phyloP scores from a whole-genome alignment of 2,797 vertebrate genomes.

The Arremon aurantiirostris region DNA sequence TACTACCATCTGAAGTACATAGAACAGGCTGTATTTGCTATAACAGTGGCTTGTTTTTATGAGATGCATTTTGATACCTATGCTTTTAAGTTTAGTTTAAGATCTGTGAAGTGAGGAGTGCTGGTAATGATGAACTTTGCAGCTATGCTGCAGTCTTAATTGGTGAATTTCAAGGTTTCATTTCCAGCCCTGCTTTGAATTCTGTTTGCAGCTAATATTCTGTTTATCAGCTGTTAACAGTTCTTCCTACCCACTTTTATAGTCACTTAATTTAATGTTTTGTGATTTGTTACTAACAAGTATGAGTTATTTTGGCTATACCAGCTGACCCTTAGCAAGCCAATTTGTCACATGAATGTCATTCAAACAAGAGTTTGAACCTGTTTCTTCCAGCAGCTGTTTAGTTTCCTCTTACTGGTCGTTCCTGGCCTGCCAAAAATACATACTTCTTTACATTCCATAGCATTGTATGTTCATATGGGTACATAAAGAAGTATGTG shows the following conservation, averaged over 20 bases:
- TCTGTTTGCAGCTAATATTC: background rate
- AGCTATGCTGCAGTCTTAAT: background rate
- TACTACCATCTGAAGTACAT: background rate
- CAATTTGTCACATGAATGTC: constrained; percentile 60
- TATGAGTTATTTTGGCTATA: constrained; percentile 47
- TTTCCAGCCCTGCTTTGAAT: constrained; percentile 31
- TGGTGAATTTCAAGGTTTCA: background rate
- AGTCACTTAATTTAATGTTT: constrained; percentile 21
- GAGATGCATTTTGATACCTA: background rate
- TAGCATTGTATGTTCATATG: constrained; percentile 99
- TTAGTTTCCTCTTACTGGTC: constrained; percentile 70
- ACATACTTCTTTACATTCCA: constrained; percentile 99
- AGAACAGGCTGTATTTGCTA: background rate
- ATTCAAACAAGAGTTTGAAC: constrained; percentile 50
- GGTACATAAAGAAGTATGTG: constrained; percentile 99
- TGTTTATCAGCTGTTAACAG: background rate
- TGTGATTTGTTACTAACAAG: constrained; percentile 19
- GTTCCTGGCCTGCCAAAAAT: constrained; percentile 91
- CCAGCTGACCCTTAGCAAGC: constrained; percentile 37
- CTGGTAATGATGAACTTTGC: background rate
- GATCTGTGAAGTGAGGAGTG: background rate
- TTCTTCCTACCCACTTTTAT: background rate
- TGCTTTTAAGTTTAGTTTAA: background rate
- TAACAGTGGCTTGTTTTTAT: background rate
- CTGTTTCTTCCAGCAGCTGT: constrained; percentile 62